Evolutionary conservation across 2,797 vertebrate genomes (phyloP), one percentile per base, ranked within the genome.

Genomic region (Cryptoblepharus egeriae): DNA sequence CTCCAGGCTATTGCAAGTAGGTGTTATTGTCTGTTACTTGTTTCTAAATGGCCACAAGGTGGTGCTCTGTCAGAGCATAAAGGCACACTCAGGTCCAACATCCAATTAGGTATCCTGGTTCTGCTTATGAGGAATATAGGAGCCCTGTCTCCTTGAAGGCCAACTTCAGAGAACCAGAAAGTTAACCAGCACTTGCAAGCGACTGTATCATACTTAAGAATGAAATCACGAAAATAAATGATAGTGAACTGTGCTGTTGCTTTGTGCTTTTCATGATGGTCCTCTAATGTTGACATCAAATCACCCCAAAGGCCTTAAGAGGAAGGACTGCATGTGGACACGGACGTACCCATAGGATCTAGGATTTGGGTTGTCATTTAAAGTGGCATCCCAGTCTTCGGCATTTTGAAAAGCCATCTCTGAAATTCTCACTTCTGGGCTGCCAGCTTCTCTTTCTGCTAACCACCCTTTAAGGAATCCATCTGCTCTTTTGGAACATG

Each of bases 361-460:
- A 37, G 1, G 37, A 49, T 69, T 22, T 26, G 87, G 55, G 39
- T 74, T 55, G 75, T 84, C 35, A 88, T 35, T 58, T 76, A 85
- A 85, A 73, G 85, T 90, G 83, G 88, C 57, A 2, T 63, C 45
- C 83, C 42, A 4, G 18, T 75, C 42, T 52, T 76, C 16, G 35
- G 69, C 30, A 63, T 35, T 82, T 77, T 69, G 45, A 60, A 60
- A 68, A n/a, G 75, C 42, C 28, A 26, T 55, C 10, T 32, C 22
- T 60, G 73, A 82, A 10, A 26, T 18, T 26, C 83, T 30, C 85
- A 69, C 83, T 82, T 13, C 5, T 57, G 57, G 13, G 57, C 18
- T 58, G 57, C 57, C 32, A 5, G 6, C 13, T 82, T 4, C 87
- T 60, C 7, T 57, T 2, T 88, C 70, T 75, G 2, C 2, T 32